These are phyloP conservation scores for Lysandra bellargus DNA, from an alignment of 2,888 invertebrate genomes.

Conservation along the genomic window DNA sequence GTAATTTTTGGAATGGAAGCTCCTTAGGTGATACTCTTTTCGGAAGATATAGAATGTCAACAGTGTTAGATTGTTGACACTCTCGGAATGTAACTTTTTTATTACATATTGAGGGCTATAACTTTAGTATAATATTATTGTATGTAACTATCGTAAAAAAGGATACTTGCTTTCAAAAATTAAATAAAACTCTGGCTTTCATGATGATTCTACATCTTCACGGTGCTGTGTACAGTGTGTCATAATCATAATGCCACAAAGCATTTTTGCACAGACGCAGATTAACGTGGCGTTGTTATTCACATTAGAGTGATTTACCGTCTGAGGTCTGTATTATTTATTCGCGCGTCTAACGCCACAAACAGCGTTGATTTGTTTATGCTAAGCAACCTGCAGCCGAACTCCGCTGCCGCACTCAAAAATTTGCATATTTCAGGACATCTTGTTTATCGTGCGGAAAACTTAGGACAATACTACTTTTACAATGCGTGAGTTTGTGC, in stretches of 20 bases:
- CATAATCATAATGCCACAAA: not conserved
- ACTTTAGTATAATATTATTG: too few species aligned
- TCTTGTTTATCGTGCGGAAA: conserved; percentile 44
- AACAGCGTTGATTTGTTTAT: conserved; percentile 66
- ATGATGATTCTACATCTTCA: not conserved
- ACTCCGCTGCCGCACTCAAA: conserved; percentile 60
- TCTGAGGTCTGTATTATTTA: conserved; percentile 60
- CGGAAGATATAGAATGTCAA: too few species aligned
- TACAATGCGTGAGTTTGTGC: not conserved
- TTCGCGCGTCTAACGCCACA: conserved; percentile 56
- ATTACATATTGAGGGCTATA: too few species aligned
- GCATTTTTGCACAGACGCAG: not conserved
- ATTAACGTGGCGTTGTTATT: conserved; percentile 40
- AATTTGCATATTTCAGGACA: conserved; percentile 62
- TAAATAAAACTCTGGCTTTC: not conserved
- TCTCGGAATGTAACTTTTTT: too few species aligned
- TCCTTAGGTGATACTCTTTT: too few species aligned
- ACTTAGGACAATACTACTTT: conserved; percentile 47
- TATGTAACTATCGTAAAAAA: too few species aligned
- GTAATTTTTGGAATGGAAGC: too few species aligned
- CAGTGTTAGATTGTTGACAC: too few species aligned
- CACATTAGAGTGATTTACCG: conserved; percentile 68
- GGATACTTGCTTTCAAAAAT: not conserved
- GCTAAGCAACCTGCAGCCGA: conserved; percentile 65
- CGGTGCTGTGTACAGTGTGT: not conserved